These are phyloP conservation scores for Notodonta dromedarius DNA, from an alignment of 2,888 invertebrate genomes.

Conservation along the genomic window DNA sequence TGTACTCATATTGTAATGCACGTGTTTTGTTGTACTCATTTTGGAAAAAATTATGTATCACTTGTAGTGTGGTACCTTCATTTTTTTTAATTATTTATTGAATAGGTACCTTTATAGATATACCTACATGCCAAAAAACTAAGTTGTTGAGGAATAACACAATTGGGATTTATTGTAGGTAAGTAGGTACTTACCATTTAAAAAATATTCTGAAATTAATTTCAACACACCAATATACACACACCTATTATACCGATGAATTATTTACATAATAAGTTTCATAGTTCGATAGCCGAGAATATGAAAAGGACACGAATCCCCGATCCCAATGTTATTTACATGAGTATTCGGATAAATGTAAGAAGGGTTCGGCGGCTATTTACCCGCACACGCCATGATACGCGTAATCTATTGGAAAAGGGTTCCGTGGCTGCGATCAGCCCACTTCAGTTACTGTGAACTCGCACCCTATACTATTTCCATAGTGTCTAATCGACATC, in stretches of 20 bases:
- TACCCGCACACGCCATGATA: constrained; percentile 64
- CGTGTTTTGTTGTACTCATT: no score
- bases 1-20: no score
- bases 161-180: no score
- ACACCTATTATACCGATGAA: constrained; percentile 16
- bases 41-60: no score
- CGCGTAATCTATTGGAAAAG: constrained; percentile 75
- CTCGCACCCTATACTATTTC: neutral
- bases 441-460: neutral
- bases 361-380: constrained; percentile 58
- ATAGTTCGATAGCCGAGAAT: constrained; percentile 37
- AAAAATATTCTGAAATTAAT: neutral
- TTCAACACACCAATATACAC: neutral
- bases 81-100: no score
- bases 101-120: no score
- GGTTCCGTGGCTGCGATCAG: constrained; percentile 43
- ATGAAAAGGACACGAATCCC: constrained; percentile 59
- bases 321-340: constrained; percentile 70
- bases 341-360: constrained; percentile 69
- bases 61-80: no score
- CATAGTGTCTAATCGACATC: neutral
- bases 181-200: no score
- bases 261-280: constrained; percentile 46
- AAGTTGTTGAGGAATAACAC: no score
- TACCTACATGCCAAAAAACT: no score